phyloP scores from a whole-genome alignment of 2,888 invertebrate species.

The Pachliopta kotzebuea region DNA sequence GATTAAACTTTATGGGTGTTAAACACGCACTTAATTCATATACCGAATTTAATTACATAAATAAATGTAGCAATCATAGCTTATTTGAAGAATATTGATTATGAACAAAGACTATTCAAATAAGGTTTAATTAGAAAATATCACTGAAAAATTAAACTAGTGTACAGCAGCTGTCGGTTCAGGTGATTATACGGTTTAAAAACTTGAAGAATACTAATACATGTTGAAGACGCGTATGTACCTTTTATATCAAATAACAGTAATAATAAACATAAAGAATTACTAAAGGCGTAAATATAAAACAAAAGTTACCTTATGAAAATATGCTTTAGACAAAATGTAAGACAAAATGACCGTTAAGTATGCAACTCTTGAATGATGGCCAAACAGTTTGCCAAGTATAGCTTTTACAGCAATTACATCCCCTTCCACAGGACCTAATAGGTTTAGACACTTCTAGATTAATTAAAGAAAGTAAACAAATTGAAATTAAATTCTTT shows the following conservation, averaged over 20 bases:
- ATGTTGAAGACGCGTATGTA: too few relatives aligned
- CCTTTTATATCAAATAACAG: background rate
- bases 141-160: background rate
- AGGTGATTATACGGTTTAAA: too few relatives aligned
- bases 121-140: background rate
- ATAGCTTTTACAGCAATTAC: background rate
- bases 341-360: background rate
- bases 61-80: too few relatives aligned
- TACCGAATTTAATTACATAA: too few relatives aligned
- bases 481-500: too few relatives aligned
- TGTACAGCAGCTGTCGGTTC: too few relatives aligned
- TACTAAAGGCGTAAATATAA: background rate
- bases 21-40: too few relatives aligned
- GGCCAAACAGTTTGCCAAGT: background rate
- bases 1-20: too few relatives aligned
- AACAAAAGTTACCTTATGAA: background rate
- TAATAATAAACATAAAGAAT: background rate
- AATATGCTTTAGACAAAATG: background rate
- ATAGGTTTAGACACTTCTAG: background rate
- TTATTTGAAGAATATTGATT: too few relatives aligned
- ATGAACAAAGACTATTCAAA: background rate
- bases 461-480: too few relatives aligned
- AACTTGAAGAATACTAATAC: too few relatives aligned
- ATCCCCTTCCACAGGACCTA: background rate
- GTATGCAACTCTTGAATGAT: background rate